Conservation (phyloP, 2,888 invertebrate species). For the Diadegma fenestrale region DNA sequence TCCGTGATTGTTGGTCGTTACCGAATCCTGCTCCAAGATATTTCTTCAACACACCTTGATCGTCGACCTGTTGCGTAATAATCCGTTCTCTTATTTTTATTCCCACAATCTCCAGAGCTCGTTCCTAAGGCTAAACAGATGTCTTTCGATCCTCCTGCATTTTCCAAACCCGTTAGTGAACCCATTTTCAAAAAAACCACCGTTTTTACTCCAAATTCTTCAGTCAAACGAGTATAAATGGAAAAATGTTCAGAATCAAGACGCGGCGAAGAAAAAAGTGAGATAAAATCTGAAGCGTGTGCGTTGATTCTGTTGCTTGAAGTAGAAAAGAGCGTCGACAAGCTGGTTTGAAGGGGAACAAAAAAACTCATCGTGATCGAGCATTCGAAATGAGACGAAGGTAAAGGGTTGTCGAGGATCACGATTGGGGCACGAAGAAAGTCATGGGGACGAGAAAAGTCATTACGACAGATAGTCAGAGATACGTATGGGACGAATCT, state of each 20-base stretch:
- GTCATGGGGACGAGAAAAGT: slow-evolving; percentile 37
- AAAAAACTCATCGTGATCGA: slow-evolving; percentile 7
- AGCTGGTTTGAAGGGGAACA: slow-evolving; percentile 18
- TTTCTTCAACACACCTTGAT: slow-evolving; percentile 28
- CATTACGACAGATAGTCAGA: slow-evolving; percentile 63
- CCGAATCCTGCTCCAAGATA: slow-evolving; percentile 59
- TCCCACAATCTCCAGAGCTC: not conserved
- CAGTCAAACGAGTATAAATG: not conserved
- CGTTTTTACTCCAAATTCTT: not conserved
- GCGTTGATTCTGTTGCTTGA: slow-evolving; percentile 37
- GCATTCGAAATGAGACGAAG: slow-evolving; percentile 17
- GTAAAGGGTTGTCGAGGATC: slow-evolving; percentile 60
- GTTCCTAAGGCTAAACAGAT: not conserved
- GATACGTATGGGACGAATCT: slow-evolving; percentile 37
- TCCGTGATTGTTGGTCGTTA: slow-evolving; percentile 61
- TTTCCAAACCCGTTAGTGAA: not conserved
- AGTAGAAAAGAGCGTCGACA: slow-evolving; percentile 50
- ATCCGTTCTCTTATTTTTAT: slow-evolving; percentile 22
- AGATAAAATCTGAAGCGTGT: slow-evolving; percentile 54
- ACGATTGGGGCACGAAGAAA: slow-evolving; percentile 32
- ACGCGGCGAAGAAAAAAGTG: slow-evolving; percentile 11
- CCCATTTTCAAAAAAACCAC: not conserved
- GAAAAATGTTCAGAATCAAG: not conserved
- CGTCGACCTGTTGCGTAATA: slow-evolving; percentile 57
- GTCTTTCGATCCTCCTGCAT: not conserved